phyloP scores from a whole-genome alignment of 2,888 invertebrate species.

The Willowsia nigromaculata region DNA sequence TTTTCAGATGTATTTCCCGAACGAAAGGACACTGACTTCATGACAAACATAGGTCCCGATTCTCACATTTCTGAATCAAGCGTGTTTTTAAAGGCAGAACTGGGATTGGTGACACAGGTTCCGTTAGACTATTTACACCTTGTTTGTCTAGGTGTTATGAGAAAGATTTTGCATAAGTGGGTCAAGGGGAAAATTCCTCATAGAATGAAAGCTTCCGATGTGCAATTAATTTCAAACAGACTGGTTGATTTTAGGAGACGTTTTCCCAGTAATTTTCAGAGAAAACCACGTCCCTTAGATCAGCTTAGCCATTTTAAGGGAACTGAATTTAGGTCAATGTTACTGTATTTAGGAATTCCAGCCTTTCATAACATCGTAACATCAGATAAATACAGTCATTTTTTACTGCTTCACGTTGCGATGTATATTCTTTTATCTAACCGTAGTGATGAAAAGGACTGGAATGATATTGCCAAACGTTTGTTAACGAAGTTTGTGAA shows the following conservation, averaged over 20 bases:
- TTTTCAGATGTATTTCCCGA: background rate
- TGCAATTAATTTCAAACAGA: background rate
- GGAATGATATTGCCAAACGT: conserved; percentile 39
- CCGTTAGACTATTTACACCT: conserved; percentile 54
- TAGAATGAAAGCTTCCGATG: background rate
- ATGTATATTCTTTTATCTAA: conserved; percentile 54
- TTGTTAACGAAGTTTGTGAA: conserved; percentile 20
- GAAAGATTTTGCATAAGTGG: conserved; percentile 17
- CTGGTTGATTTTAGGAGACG: background rate
- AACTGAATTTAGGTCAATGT: background rate
- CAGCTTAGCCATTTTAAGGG: conserved; percentile 47
- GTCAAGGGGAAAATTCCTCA: conserved; percentile 39
- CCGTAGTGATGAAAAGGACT: background rate
- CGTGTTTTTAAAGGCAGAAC: background rate
- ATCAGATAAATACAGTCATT: background rate
- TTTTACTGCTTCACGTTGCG: conserved; percentile 32
- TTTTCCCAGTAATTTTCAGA: conserved; percentile 42
- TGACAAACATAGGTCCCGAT: no score
- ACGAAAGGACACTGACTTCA: background rate
- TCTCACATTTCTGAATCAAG: background rate
- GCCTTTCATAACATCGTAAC: background rate
- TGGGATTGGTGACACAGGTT: conserved; percentile 30
- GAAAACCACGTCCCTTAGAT: conserved; percentile 28
- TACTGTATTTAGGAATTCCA: conserved; percentile 39
- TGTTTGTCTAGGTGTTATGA: conserved; percentile 33